Conservation (phyloP, 2,888 invertebrate species). For the Spodoptera exigua region DNA sequence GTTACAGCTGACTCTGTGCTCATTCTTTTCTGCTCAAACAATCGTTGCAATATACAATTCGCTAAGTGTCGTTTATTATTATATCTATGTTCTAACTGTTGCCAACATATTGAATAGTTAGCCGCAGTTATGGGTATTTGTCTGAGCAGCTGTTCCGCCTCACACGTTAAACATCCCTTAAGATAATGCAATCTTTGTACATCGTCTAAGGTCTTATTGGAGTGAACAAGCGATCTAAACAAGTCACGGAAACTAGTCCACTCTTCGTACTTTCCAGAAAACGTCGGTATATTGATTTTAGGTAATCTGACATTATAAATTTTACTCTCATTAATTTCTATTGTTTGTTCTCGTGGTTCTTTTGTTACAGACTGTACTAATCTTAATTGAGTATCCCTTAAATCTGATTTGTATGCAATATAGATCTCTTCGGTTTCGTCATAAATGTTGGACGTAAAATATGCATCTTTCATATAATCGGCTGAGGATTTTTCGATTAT, state of each 20-base stretch:
- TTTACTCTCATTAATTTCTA: too few relatives aligned
- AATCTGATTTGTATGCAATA: slow-evolving; percentile 2
- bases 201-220: slow-evolving; percentile 3
- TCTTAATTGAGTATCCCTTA: slow-evolving; percentile 3
- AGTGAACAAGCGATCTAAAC: slow-evolving; percentile 4
- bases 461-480: background rate
- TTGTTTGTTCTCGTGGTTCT: too few relatives aligned
- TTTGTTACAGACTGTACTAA: too few relatives aligned
- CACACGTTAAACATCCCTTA: slow-evolving; percentile 4
- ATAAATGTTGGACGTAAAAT: background rate
- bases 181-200: slow-evolving; percentile 9
- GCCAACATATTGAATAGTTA: slow-evolving; percentile 13
- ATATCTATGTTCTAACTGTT: slow-evolving; percentile 8
- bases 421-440: slow-evolving; percentile 1
- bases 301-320: too few relatives aligned
- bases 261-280: slow-evolving; percentile 5
- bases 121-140: slow-evolving; percentile 3
- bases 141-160: slow-evolving; percentile 1
- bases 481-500: background rate
- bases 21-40: slow-evolving; percentile 6
- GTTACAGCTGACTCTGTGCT: slow-evolving; percentile 4
- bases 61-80: slow-evolving; percentile 12
- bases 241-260: slow-evolving; percentile 11
- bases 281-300: slow-evolving; percentile 4
- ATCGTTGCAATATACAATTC: slow-evolving; percentile 11